Conservation (phyloP, 2,797 vertebrate genomes). For the Dipus sagitta region DNA sequence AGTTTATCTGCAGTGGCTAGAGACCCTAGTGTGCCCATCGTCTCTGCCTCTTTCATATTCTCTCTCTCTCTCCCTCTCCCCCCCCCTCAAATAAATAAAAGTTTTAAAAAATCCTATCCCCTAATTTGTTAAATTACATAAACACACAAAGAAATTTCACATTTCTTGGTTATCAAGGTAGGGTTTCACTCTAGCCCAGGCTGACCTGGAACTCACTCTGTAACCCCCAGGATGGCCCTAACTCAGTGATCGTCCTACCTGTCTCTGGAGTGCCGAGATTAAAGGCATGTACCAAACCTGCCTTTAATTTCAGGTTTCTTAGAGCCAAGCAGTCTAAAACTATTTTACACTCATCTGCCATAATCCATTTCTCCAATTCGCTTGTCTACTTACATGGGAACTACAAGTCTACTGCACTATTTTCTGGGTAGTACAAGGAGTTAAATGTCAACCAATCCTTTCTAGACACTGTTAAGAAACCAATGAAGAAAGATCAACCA, state of each 20-base stretch:
- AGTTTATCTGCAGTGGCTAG: too few species aligned
- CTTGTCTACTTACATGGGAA: background rate
- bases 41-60: too few species aligned
- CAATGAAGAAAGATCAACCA: conserved; percentile 24
- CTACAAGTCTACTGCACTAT: background rate
- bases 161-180: background rate
- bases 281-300: too few species aligned
- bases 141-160: background rate
- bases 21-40: too few species aligned
- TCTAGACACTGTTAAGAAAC: conserved; percentile 26
- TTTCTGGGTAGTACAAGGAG: background rate
- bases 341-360: background rate
- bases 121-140: background rate
- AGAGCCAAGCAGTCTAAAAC: conserved; percentile 43
- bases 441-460: conserved; percentile 10
- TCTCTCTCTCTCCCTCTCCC: too few species aligned
- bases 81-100: too few species aligned
- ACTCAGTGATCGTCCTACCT: too few species aligned
- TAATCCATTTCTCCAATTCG: conserved; percentile 7
- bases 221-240: too few species aligned
- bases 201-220: too few species aligned
- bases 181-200: too few species aligned
- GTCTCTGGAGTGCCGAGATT: too few species aligned
- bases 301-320: conserved; percentile 32
- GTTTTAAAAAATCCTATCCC: background rate